Conservation (phyloP, 2,888 invertebrate genomes). For the Nephrotoma appendiculata region DNA sequence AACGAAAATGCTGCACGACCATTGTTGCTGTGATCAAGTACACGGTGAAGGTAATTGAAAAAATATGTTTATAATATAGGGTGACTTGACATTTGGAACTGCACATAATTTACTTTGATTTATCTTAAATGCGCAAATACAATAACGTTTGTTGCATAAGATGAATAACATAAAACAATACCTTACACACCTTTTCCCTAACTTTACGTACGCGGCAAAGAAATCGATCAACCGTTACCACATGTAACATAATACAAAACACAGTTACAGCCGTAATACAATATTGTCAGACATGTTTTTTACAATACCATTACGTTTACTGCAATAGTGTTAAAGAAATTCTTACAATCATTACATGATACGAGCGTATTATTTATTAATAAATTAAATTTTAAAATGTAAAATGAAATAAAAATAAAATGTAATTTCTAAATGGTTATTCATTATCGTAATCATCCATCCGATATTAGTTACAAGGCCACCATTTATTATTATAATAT, state of each 20-base stretch:
- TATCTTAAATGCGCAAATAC: neutral
- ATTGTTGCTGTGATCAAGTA: constrained; percentile 12
- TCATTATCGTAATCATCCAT: neutral
- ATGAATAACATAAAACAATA: neutral
- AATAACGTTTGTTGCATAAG: neutral
- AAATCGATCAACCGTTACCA: neutral
- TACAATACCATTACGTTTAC: neutral
- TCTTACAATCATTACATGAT: neutral
- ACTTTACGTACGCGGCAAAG: neutral
- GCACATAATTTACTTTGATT: neutral
- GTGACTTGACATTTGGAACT: too few relatives aligned
- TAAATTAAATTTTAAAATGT: neutral
- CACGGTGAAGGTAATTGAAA: constrained; percentile 11
- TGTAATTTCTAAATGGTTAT: neutral
- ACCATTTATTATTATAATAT: neutral
- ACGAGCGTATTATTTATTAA: neutral
- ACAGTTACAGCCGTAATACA: neutral
- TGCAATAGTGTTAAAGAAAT: neutral
- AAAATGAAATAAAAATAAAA: neutral
- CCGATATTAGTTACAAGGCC: neutral
- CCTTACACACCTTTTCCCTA: neutral
- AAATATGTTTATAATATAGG: neutral
- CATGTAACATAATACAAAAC: neutral
- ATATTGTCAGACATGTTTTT: neutral
- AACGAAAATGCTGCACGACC: constrained; percentile 11